Evolutionary conservation across 2,113 vertebrate genomes (phyloP), one percentile per base, ranked within the genome.

Genomic region (Archilochus colubris): DNA sequence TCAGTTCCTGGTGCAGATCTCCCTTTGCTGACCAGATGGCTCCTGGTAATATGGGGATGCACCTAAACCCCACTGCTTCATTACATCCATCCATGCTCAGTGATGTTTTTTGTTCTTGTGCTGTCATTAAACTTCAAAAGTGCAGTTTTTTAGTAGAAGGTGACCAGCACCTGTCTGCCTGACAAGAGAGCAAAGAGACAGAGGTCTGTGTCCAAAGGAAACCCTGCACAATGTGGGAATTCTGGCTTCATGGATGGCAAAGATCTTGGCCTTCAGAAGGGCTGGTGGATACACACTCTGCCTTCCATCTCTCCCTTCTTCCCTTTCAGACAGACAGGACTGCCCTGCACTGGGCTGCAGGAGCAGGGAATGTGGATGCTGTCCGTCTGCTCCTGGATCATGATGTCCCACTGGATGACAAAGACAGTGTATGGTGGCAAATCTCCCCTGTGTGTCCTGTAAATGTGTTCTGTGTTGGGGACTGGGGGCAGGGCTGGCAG

Each of bases 271-370:
- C 46, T 91, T 68, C 43, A 51, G 46, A 46, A 62, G 6, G 43
- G 27, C 54, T 62, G 28, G 14, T 53, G 43, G 53, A 55, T 55
- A 5, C 15, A 15, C 48, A 28, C 51, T 67, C 30, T 40, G 25
- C 58, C 25, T 69, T 67, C 25, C 33, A 19, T 73, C 59, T 46
- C 36, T 73, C 27, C 72, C 82, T 46, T 74, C 48, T 91, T 77
- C 66, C 82, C 53, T 36, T 91, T 36, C 98, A 99, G 99, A 67
- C 93, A 55, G 98, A 98, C 30, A 97, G 99, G 74, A 98, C 97
- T 80, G 98, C 99, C 12, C 95, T 99, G 94, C 99, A 99, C 97
- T 99, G 99, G 99, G 99, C 99, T 0, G 98, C 97, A 0, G 98
- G 98, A 38, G 97, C 98, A 0, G 99, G 99, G 25, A 98, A 97